Evolutionary conservation across 2,888 invertebrate species (phyloP).

Genomic region (Lepidonotus clava): DNA sequence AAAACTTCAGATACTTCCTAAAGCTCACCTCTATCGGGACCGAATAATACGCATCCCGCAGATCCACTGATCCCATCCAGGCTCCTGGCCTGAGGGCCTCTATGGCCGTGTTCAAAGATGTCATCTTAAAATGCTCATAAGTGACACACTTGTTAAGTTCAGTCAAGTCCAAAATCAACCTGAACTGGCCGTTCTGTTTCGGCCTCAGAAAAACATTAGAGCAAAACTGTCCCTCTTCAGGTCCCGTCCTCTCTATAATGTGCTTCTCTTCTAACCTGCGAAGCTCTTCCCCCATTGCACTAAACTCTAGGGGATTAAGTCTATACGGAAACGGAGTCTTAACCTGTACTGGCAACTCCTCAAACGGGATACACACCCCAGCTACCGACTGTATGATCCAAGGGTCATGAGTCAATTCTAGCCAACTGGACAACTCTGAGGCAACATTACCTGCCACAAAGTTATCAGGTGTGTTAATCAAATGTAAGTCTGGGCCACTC

Average conservation of each 20-base stretch:
- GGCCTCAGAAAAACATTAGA: constrained; percentile 1
- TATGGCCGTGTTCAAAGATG: background rate
- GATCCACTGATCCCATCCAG: background rate
- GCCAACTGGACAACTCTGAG: background rate
- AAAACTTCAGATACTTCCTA: background rate
- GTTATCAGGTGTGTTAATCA: background rate
- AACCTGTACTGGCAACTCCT: background rate
- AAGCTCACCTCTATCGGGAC: background rate
- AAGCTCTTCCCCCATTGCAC: too few relatives aligned
- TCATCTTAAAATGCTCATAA: constrained; percentile 27
- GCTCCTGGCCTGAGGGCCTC: background rate
- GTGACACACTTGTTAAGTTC: background rate
- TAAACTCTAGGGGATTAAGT: too few relatives aligned
- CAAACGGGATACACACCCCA: background rate
- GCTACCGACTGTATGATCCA: background rate
- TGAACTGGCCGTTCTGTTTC: background rate
- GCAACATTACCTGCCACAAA: background rate
- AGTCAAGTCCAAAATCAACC: background rate
- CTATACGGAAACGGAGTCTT: background rate
- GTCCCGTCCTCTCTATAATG: background rate
- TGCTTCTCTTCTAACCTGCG: too few relatives aligned
- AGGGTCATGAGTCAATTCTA: background rate
- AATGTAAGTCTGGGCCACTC: background rate
- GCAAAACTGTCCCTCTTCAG: background rate
- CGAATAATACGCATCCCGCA: constrained; percentile 10